These are phyloP conservation scores for Aphidius ervi DNA, from an alignment of 1,140 invertebrate species.

Conservation along the genomic window DNA sequence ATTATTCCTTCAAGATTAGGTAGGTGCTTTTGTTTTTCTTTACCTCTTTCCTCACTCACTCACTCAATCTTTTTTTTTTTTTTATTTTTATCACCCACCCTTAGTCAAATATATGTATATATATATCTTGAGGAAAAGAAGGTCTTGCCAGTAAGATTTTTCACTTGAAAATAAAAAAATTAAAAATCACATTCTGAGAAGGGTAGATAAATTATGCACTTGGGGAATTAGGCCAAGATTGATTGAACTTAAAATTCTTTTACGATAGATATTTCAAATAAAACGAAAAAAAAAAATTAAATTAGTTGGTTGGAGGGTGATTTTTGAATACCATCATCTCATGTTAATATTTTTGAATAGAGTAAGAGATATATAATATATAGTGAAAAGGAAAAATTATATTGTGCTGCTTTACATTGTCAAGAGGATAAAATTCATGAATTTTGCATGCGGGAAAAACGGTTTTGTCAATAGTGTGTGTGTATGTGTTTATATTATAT, in stretches of 20 bases:
- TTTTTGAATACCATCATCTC: no score
- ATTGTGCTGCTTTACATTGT: constrained; percentile 23
- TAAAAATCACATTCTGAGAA: no score
- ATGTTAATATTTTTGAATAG: no score
- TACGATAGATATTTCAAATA: no score
- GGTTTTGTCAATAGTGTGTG: constrained; percentile 40
- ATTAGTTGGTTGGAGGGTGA: no score
- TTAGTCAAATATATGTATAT: no score
- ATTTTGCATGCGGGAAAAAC: constrained; percentile 38
- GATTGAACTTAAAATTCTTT: no score
- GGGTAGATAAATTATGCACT: no score
- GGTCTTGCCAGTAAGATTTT: constrained; percentile 11
- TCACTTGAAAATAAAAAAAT: not conserved
- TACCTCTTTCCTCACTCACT: not conserved
- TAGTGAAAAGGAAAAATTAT: constrained; percentile 19
- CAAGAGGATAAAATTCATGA: constrained; percentile 28
- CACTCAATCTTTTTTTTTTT: not conserved
- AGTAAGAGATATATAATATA: no score
- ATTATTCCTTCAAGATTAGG: constrained; percentile 32
- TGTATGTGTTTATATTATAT: constrained; percentile 18
- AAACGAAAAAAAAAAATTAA: no score
- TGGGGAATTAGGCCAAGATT: no score
- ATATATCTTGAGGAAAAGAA: not conserved
- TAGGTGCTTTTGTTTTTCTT: constrained; percentile 1
- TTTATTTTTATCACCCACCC: not conserved